These are phyloP conservation scores for Oenanthe oenanthe DNA, from an alignment of 2,113 vertebrate genomes.

Conservation along the genomic window DNA sequence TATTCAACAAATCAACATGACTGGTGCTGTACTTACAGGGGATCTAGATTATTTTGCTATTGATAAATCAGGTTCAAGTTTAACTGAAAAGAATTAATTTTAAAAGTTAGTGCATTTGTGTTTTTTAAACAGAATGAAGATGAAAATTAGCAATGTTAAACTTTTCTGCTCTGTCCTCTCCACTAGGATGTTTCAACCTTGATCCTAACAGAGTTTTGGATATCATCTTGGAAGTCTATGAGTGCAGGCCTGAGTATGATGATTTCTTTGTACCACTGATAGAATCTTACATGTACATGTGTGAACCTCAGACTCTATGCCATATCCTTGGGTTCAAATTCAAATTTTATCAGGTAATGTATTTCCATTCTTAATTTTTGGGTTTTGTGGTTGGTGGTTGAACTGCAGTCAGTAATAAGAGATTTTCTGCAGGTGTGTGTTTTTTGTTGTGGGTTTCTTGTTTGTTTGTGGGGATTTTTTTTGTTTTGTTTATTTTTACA, in stretches of 20 bases:
- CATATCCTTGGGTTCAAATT: constrained; percentile 99
- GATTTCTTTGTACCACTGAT: constrained; percentile 97
- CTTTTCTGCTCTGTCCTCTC: constrained; percentile 3
- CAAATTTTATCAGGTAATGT: constrained; percentile 95
- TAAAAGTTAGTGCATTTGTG: not conserved
- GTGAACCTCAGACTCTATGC: constrained; percentile 97
- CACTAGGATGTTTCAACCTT: constrained; percentile 94
- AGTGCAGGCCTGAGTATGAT: constrained; percentile 94
- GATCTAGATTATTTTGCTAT: not conserved
- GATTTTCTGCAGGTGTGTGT: not conserved
- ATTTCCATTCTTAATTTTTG: not conserved
- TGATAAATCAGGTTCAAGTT: not conserved
- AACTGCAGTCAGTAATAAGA: not conserved
- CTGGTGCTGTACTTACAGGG: accelerated
- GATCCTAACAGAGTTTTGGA: constrained; percentile 99
- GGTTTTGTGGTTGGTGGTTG: not conserved
- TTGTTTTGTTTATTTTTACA: too few species aligned
- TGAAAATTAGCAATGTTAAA: not conserved
- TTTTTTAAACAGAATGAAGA: not conserved
- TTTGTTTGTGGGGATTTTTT: not conserved
- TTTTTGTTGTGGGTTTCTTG: not conserved
- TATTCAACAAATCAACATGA: not conserved
- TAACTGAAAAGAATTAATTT: not conserved
- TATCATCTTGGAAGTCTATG: constrained; percentile 96
- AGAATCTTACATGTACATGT: constrained; percentile 97